Conservation (phyloP, 2,113 vertebrate genomes). For the Myxocyprinus asiaticus region DNA sequence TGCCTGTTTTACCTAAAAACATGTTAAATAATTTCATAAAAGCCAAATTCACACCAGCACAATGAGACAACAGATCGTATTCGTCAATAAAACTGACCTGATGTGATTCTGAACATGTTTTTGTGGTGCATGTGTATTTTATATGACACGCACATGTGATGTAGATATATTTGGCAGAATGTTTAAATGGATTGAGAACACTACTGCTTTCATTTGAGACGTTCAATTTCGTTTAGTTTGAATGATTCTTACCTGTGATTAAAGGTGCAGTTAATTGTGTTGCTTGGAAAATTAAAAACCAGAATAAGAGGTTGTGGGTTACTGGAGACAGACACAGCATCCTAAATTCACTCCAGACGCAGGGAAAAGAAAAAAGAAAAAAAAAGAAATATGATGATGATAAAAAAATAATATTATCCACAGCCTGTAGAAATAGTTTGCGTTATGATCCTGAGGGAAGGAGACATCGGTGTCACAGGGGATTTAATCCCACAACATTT, state of each 20-base stretch:
- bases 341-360: slow-evolving; percentile 40
- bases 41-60: no score
- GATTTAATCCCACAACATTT: background rate
- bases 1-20: no score
- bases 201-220: no score
- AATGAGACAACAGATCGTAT: no score
- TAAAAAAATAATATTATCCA: slow-evolving; percentile 9
- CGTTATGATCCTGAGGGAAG: background rate
- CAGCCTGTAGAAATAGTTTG: background rate
- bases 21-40: no score
- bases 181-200: no score
- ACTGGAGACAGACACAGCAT: slow-evolving; percentile 57
- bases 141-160: no score
- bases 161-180: no score
- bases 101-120: no score
- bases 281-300: slow-evolving; percentile 65
- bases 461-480: background rate
- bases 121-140: no score
- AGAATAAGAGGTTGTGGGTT: slow-evolving; percentile 66
- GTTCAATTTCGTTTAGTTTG: background rate
- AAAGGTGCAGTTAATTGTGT: slow-evolving; percentile 67
- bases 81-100: no score
- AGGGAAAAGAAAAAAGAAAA: slow-evolving; percentile 4
- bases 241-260: slow-evolving; percentile 74
- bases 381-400: background rate